Evolutionary conservation across 2,888 invertebrate genomes (phyloP).

Genomic region (Drosophila melanosoma): DNA sequence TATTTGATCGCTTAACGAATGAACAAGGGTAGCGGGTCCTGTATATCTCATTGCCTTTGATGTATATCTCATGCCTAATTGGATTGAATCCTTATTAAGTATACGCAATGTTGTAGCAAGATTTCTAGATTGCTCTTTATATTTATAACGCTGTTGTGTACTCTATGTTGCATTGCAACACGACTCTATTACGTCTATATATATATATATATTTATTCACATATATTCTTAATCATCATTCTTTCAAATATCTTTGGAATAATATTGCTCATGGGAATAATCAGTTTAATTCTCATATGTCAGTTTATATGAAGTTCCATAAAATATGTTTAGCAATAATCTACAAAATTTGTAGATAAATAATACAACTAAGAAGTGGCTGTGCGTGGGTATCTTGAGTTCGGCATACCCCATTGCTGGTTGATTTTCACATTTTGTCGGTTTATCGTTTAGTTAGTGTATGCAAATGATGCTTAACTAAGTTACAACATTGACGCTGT

Average conservation of each 20-base stretch:
- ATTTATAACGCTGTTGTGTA: constrained; percentile 1
- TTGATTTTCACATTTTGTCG: background rate
- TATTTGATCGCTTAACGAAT: constrained; percentile 66
- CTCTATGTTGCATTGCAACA: background rate
- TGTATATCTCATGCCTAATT: constrained; percentile 60
- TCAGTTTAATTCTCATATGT: background rate
- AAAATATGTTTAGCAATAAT: background rate
- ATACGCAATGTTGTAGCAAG: constrained; percentile 50
- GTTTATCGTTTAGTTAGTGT: constrained; percentile 24
- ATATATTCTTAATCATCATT: background rate
- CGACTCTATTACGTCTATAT: background rate
- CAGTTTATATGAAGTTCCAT: background rate
- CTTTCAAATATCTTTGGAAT: background rate
- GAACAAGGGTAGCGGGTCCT: background rate
- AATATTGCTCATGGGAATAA: background rate
- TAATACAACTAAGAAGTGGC: background rate
- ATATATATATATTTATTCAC: background rate
- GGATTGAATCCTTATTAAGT: constrained; percentile 77
- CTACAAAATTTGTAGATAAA: background rate
- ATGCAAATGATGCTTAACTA: constrained; percentile 69
- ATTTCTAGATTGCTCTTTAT: constrained; percentile 12
- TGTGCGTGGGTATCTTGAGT: background rate
- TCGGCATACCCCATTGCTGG: background rate
- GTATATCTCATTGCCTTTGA: constrained; percentile 64
- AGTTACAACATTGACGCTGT: constrained; percentile 55